phyloP scores from a whole-genome alignment of 2,888 invertebrate species.

The Macrosiphum euphorbiae region DNA sequence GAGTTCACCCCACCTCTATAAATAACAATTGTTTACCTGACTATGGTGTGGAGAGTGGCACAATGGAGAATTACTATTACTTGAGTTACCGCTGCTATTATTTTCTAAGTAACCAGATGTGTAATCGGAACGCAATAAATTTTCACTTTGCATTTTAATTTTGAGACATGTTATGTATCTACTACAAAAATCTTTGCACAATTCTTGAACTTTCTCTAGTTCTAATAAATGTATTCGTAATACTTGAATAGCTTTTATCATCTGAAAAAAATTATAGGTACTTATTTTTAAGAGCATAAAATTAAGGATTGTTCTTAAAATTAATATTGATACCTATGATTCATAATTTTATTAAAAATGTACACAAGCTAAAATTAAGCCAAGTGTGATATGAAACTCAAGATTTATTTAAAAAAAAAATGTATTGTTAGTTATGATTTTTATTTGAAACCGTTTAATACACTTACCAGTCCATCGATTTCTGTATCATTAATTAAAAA shows the following conservation, averaged over 20 bases:
- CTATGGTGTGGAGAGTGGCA: slow-evolving; percentile 68
- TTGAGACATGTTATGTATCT: slow-evolving; percentile 92
- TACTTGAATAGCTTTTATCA: slow-evolving; percentile 91
- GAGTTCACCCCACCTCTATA: background rate
- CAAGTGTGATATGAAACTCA: background rate
- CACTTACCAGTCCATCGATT: slow-evolving; percentile 89
- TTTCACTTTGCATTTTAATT: slow-evolving; percentile 91
- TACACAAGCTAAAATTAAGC: background rate
- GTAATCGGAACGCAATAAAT: slow-evolving; percentile 85
- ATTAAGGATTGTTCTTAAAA: background rate
- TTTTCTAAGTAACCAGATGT: slow-evolving; percentile 71
- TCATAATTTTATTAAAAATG: background rate
- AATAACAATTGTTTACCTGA: slow-evolving; percentile 67
- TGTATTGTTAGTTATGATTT: background rate
- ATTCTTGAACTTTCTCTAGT: slow-evolving; percentile 92
- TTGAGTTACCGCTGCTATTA: slow-evolving; percentile 68
- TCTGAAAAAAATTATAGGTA: slow-evolving; percentile 73
- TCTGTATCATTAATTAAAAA: slow-evolving; percentile 93
- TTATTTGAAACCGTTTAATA: background rate
- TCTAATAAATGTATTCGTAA: slow-evolving; percentile 92
- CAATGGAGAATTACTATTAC: slow-evolving; percentile 69
- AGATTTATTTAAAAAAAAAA: background rate
- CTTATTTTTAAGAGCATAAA: background rate
- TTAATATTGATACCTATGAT: background rate
- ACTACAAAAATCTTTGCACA: slow-evolving; percentile 95